Percentiles rank a stretch among this genome's conserved stretches.
Evolutionary conservation across 2,113 vertebrate genomes (phyloP).

Genomic region (Motacilla alba): DNA sequence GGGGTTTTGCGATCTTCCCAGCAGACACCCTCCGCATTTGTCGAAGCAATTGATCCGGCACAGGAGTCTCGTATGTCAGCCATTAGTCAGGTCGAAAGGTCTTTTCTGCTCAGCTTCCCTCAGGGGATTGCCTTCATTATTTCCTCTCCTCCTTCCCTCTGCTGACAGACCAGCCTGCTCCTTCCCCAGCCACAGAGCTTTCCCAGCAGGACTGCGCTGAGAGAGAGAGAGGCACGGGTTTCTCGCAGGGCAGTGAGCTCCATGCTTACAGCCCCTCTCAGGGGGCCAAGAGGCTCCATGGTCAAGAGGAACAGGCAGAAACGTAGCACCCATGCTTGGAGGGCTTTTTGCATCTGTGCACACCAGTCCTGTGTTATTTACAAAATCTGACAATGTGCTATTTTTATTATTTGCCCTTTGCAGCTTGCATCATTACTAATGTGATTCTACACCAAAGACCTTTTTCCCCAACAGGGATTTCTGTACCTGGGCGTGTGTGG

Average conservation of each 20-base stretch:
- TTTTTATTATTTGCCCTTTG: not conserved
- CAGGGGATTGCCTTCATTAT: not conserved
- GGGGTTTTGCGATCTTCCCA: not conserved
- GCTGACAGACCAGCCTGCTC: not conserved
- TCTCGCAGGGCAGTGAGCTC: rapidly evolving
- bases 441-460: not conserved
- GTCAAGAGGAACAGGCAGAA: rapidly evolving
- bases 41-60: not conserved
- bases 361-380: not conserved
- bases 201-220: not conserved
- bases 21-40: not conserved
- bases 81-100: conserved; percentile 13
- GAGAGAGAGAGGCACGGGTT: not conserved
- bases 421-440: not conserved
- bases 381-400: not conserved
- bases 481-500: not conserved
- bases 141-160: not conserved
- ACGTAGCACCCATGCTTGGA: rapidly evolving
- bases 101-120: not conserved
- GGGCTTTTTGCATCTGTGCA: not conserved
- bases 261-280: not conserved
- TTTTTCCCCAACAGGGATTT: not conserved
- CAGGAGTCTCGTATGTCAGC: not conserved
- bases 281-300: rapidly evolving
- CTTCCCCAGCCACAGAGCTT: not conserved